Conservation (phyloP, 2,888 invertebrate genomes). For the Lasioglossum villosulum region DNA sequence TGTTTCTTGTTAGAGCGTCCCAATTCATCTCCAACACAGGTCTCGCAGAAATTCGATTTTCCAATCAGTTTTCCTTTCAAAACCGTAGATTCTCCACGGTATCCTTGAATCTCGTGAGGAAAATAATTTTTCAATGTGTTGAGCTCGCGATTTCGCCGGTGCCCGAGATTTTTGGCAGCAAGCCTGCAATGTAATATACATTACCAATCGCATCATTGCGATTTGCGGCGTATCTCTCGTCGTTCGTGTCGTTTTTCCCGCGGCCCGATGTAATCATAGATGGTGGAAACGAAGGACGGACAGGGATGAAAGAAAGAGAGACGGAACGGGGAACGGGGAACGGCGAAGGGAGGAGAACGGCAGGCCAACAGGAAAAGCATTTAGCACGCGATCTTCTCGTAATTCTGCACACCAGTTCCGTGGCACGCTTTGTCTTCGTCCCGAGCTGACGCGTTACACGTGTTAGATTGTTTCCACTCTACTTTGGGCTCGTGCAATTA, state of each 20-base stretch:
- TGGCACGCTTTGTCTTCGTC: slow-evolving; percentile 71
- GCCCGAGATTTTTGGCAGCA: slow-evolving; percentile 46
- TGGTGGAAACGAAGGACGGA: slow-evolving; percentile 14
- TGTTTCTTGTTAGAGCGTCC: too few species aligned
- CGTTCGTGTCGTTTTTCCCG: slow-evolving; percentile 20
- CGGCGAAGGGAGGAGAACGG: slow-evolving; percentile 42
- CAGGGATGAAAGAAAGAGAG: slow-evolving; percentile 44
- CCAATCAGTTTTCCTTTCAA: not conserved
- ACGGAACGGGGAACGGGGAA: not conserved
- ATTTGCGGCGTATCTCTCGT: slow-evolving; percentile 53
- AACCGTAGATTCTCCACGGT: not conserved
- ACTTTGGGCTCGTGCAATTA: slow-evolving; percentile 54
- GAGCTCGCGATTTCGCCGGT: slow-evolving; percentile 11
- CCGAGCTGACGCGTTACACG: slow-evolving; percentile 67
- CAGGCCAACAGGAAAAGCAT: slow-evolving; percentile 75
- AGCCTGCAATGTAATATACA: slow-evolving; percentile 55
- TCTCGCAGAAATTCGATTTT: not conserved
- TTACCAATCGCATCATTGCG: slow-evolving; percentile 51
- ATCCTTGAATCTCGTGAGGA: not conserved
- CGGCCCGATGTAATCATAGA: slow-evolving; percentile 11
- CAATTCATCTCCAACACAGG: not conserved
- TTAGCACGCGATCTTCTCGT: slow-evolving; percentile 83
- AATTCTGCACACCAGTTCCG: slow-evolving; percentile 78
- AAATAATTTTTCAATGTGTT: slow-evolving; percentile 35
- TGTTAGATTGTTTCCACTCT: slow-evolving; percentile 63